Percentiles rank a stretch among this genome's conserved stretches.
phyloP scores from a whole-genome alignment of 1,140 invertebrate genomes.

The Hormaphis cornu region DNA sequence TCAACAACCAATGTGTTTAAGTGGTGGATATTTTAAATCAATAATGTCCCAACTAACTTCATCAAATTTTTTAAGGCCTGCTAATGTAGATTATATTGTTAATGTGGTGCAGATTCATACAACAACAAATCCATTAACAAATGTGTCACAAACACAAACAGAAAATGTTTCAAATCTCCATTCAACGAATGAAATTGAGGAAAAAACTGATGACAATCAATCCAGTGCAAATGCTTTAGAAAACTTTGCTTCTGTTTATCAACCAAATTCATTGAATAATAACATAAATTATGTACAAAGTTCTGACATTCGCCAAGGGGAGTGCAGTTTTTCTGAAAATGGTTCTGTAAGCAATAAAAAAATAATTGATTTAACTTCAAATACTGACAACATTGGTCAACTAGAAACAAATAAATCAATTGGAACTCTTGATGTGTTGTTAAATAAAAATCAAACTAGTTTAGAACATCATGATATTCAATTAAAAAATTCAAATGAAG shows the following conservation, averaged over 20 bases:
- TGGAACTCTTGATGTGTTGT: neutral
- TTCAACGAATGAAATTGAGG: constrained; percentile 9
- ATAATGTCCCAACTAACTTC: constrained; percentile 48
- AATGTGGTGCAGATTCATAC: constrained; percentile 51
- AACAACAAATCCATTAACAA: neutral
- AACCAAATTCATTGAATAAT: constrained; percentile 1
- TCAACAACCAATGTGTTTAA: no score
- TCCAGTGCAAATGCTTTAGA: constrained; percentile 9
- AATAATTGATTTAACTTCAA: neutral
- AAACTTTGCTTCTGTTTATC: constrained; percentile 1
- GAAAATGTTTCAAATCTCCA: constrained; percentile 5
- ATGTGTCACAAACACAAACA: constrained; percentile 20
- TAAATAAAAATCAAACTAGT: neutral
- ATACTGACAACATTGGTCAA: neutral
- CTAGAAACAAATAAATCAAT: neutral
- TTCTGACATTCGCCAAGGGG: neutral
- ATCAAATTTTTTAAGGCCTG: constrained; percentile 49
- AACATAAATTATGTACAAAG: neutral
- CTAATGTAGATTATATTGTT: constrained; percentile 47
- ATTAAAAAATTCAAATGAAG: neutral
- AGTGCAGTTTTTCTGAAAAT: constrained; percentile 9
- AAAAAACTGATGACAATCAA: constrained; percentile 17
- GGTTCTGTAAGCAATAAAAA: constrained; percentile 1
- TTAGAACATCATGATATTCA: constrained; percentile 1
- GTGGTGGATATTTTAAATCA: no score